Evolutionary conservation across 2,888 invertebrate species (phyloP), one percentile per base, ranked within the genome.

Genomic region (Halictus quadricinctus): DNA sequence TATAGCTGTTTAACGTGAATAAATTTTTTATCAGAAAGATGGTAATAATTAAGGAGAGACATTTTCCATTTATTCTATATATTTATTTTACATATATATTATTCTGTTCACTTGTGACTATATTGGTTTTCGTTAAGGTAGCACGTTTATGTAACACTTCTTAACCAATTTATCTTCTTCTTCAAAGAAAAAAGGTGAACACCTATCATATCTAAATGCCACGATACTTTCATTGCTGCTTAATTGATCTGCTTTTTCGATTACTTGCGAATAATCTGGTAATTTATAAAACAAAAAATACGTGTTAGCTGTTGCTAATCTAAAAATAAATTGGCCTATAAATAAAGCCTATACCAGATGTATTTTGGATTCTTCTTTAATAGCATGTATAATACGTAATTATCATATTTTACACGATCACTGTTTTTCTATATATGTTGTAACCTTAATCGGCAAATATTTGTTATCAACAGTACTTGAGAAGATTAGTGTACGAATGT

Each of bases 251-350:
- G 18, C 41, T 76, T 73, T 25, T 13, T 36, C 25, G 50, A 66
- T n/a, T 75, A 41, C 60, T 73, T 29, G 29, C 48, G 69, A 83
- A 48, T 76, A 54, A 66, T 50, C 41, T 69, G 41, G 72, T 79
- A 72, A 79, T 29, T 79, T 76, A 79, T 50, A 66, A 69, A 79
- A 70, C 46, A 13, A 75, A 21, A 69, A 72, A 69, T 41, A 54
- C 48, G 69, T 50, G 50, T 50, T 29, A 36, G 50, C 60, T 69
- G 60, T 48, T 64, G 60, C 58, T 29, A 76, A 72, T 78, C 85
- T 85, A 85, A 84, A 84, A 84, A 85, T 85, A 85, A 81, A 72
- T 74, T 75, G 77, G 43, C 60, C 66, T 41, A 72, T 58, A 69
- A 58, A 58, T 58, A 58, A 58, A 58, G 72, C 36, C 60, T 73